Base-by-base conservation (phyloP, 2,888 invertebrate genomes). In the Pterobdella sp. region DNA sequence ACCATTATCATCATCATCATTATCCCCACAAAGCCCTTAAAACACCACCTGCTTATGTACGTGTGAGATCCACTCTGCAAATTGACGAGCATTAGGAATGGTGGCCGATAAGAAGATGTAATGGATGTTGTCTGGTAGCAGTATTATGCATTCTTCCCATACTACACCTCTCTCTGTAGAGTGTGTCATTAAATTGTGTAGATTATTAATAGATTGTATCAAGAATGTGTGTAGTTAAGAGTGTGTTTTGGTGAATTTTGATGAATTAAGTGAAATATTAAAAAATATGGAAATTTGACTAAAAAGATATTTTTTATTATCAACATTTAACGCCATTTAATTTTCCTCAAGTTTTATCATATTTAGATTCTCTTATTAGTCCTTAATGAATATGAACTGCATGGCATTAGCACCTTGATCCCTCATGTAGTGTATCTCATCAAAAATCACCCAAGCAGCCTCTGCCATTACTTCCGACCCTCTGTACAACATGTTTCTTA, bases 381-480 rank as follows among this genome's bases (percentile, higher is more conserved):
- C n/a, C n/a, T n/a, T n/a, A n/a, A n/a, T n/a, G 18, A 32, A 32
- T 34, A 22, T 22, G n/a, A n/a, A n/a, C n/a, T n/a, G n/a, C n/a
- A n/a, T n/a, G n/a, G n/a, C n/a, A n/a, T n/a, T n/a, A 74, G 69
- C 73, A 82, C 82, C 82, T 85, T 96, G 95, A 83, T 99, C 96
- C 79, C 98, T 88, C 98, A 99, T 99, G 83, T 99, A 99, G 85
- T 99, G 98, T 80, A 99, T 99, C 86, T 99, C 98, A 83, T 99
- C 98, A 85, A 99, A 99, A 72, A 99, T 88, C 0, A 99, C 98
- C 98, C 98, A 99, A 68, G 96, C 97, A 0, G 99, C 96, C 88
- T 99, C 98, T 75, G 96, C 88, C 92, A 96, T 96, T 34, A 99
- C 90, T 87, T 98, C 96, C 56, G 95, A 95, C 69, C 98, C 98